Conservation (phyloP, 1,140 invertebrate species). For the Cotesia chilonis region DNA sequence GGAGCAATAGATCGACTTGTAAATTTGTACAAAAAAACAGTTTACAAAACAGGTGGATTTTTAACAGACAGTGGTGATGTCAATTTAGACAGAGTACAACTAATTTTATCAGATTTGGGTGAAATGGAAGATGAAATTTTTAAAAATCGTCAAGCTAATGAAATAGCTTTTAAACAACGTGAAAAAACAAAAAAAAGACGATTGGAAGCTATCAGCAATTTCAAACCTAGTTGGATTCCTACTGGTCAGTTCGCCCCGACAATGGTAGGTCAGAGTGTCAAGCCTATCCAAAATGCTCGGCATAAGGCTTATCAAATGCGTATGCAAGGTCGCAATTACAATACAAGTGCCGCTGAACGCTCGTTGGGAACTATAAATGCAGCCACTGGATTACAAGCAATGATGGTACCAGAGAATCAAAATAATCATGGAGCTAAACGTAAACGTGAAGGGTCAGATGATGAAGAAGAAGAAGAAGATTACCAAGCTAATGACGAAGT, state of each 20-base stretch:
- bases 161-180: constrained; percentile 81
- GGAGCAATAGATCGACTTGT: constrained; percentile 96
- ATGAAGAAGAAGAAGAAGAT: constrained; percentile 74
- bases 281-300: constrained; percentile 72
- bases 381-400: constrained; percentile 58
- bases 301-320: constrained; percentile 77
- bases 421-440: constrained; percentile 62
- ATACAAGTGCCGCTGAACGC: constrained; percentile 44
- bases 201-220: constrained; percentile 65
- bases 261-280: constrained; percentile 60
- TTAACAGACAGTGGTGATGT: constrained; percentile 95
- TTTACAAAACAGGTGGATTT: constrained; percentile 94
- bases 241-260: constrained; percentile 79
- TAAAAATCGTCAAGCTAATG: constrained; percentile 86
- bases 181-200: constrained; percentile 76
- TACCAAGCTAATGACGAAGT: constrained; percentile 91
- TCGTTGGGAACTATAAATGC: constrained; percentile 47
- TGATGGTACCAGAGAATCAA: constrained; percentile 59
- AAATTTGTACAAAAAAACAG: constrained; percentile 92
- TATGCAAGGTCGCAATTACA: constrained; percentile 56
- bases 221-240: constrained; percentile 75
- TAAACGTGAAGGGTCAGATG: constrained; percentile 55
- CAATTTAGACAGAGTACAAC: constrained; percentile 89
- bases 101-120: constrained; percentile 94
- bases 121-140: constrained; percentile 98